phyloP scores from a whole-genome alignment of 2,113 vertebrate species.

The Erythrocercus mccallii region DNA sequence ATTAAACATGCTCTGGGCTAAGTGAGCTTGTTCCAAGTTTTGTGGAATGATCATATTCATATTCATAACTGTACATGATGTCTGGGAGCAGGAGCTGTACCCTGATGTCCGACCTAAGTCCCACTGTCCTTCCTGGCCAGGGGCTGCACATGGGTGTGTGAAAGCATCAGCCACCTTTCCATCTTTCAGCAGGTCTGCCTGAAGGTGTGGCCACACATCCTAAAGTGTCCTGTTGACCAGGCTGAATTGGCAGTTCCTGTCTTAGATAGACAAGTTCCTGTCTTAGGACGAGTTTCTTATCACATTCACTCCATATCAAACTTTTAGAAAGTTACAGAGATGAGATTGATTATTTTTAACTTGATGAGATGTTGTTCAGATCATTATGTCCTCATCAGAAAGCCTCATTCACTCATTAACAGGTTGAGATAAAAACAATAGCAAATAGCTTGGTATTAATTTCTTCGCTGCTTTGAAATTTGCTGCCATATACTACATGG shows the following conservation, averaged over 20 bases:
- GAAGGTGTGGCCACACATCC: neutral
- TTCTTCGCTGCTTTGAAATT: slow-evolving; percentile 18
- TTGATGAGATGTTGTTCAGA: slow-evolving; percentile 42
- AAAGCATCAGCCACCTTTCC: neutral
- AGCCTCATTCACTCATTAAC: slow-evolving; percentile 23
- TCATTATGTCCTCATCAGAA: slow-evolving; percentile 50
- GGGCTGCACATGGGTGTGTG: rapidly evolving
- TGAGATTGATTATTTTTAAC: slow-evolving; percentile 10
- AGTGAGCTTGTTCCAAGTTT: neutral
- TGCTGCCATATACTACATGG: neutral
- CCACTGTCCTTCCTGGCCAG: too few species aligned
- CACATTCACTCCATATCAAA: neutral
- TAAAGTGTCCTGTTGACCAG: neutral
- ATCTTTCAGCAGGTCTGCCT: neutral
- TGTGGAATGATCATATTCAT: neutral
- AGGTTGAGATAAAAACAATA: slow-evolving; percentile 15
- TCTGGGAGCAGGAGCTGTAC: neutral
- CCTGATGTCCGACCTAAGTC: too few species aligned
- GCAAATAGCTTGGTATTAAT: neutral
- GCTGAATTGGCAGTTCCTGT: neutral
- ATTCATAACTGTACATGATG: rapidly evolving
- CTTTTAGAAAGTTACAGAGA: slow-evolving; percentile 31
- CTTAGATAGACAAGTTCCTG: neutral
- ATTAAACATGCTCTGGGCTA: neutral
- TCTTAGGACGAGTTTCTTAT: neutral